Evolutionary conservation across 2,797 vertebrate genomes (phyloP).

Genomic region (Ceryle rudis): DNA sequence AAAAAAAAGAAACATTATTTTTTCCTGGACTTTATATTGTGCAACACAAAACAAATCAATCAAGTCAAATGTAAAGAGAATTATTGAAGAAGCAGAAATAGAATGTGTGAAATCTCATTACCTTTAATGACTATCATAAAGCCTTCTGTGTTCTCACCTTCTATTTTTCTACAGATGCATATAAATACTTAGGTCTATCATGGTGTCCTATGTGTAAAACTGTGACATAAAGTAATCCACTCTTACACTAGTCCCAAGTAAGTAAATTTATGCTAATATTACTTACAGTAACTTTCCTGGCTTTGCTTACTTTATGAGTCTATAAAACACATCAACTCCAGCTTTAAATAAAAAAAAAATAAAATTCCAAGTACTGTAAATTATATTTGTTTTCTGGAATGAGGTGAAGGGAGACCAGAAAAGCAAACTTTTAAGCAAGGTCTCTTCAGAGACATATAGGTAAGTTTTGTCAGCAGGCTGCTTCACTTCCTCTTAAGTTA

Average conservation of each 20-base stretch:
- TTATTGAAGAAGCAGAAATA: not conserved
- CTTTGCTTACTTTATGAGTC: not conserved
- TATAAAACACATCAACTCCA: not conserved
- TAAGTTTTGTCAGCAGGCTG: not conserved
- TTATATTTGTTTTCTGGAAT: not conserved
- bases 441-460: not conserved
- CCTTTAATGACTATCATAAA: not conserved
- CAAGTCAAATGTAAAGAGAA: not conserved
- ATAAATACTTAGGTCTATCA: constrained; percentile 10
- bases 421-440: not conserved
- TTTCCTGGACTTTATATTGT: not conserved
- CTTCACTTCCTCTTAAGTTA: not conserved
- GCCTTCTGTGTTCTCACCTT: not conserved
- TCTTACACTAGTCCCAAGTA: not conserved
- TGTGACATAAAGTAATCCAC: constrained; percentile 9
- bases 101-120: not conserved
- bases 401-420: not conserved
- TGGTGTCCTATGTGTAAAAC: not conserved
- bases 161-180: not conserved
- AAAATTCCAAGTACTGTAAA: not conserved
- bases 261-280: not conserved
- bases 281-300: not conserved
- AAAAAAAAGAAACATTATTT: not conserved
- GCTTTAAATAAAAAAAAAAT: not conserved
- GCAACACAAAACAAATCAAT: not conserved